Percentiles rank a stretch among this genome's conserved stretches.
phyloP scores from a whole-genome alignment of 1,140 invertebrate genomes.

The Atta cephalotes region DNA sequence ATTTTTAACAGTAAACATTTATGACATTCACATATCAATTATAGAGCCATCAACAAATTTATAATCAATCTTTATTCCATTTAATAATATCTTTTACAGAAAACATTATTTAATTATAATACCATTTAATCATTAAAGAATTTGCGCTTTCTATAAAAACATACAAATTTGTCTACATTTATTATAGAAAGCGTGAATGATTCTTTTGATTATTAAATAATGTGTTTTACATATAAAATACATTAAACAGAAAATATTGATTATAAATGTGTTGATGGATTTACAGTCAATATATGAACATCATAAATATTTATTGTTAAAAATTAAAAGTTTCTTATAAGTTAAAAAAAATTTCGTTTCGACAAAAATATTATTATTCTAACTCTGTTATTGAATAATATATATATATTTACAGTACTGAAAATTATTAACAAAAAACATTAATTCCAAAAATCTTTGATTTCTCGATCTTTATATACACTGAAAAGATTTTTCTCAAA shows the following conservation, averaged over 20 bases:
- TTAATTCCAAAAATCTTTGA: neutral
- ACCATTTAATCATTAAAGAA: neutral
- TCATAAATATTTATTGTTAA: neutral
- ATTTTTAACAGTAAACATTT: neutral
- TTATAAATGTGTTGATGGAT: neutral
- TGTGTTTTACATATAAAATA: neutral
- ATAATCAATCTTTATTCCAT: neutral
- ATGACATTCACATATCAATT: neutral
- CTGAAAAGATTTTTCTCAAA: neutral
- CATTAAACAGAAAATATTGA: neutral
- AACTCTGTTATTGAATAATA: neutral
- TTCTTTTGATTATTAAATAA: neutral
- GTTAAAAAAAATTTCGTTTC: neutral
- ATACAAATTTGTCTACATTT: neutral
- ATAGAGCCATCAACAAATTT: neutral
- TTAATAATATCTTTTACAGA: neutral
- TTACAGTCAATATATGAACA: neutral
- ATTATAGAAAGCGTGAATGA: neutral
- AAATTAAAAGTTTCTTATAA: neutral
- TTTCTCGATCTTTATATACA: neutral
- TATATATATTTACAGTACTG: neutral
- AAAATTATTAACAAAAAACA: neutral
- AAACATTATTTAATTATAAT: slow-evolving; percentile 1
- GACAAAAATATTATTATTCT: neutral
- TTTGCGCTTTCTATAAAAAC: neutral